Evolutionary conservation across 2,797 vertebrate species (phyloP), one percentile per base, ranked within the genome.

Genomic region (Mormyrops boulengeri): DNA sequence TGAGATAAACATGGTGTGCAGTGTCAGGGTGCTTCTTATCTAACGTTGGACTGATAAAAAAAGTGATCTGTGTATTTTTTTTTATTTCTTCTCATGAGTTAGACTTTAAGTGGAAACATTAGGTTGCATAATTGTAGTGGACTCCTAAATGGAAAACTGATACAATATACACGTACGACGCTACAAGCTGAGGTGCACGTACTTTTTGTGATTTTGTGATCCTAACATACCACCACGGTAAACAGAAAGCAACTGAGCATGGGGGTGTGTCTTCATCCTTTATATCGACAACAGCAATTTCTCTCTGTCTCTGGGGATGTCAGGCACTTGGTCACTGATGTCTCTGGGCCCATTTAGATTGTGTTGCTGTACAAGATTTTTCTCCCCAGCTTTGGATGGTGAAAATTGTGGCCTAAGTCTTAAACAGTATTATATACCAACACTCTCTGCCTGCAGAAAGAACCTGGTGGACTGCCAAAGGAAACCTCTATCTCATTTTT

Each of bases 211-310:
- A 73, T 57, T 62, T 17, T 44, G 9, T 73, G 52, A 22, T 85
- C 2, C 73, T 6, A n/a, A 88, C 26, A 52, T 30, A 69, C 86
- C 11, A n/a, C 19, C 73, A 73, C 12, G 2, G 50, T 53, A 30
- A 90, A 84, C 53, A 73, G 80, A 57, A 50, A 44, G 55, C 50
- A 73, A 77, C 80, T 44, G 77, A 88, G 55, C 47, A 11, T 57
- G 89, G 30, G 4, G 85, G 89, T 73, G 69, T 89, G 89, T 38
- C 19, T 91, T 91, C 90, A 91, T 92, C 90, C 90, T 90, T 92
- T 91, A 92, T 89, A 91, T 88, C 90, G 91, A 92, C 89, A 90
- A 50, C 22, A 90, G 88, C 88, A 84, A 91, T 92, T 85, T 89
- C 88, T 30, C 17, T 34, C 73, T 82, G 69, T 85, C 80, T 89